These are phyloP conservation scores for Nebria brevicollis DNA, from an alignment of 2,888 invertebrate genomes.

Conservation along the genomic window DNA sequence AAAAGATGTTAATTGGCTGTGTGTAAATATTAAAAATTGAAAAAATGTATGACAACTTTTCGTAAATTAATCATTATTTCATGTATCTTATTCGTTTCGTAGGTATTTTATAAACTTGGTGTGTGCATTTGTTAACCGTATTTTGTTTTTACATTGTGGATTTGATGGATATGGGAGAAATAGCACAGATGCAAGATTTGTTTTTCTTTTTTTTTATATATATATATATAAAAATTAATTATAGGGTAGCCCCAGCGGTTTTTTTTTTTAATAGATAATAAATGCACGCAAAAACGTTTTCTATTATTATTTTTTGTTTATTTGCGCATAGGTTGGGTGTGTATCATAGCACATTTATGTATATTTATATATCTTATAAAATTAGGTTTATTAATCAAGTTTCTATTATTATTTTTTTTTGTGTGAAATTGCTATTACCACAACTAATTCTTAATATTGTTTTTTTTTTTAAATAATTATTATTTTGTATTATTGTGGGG, in stretches of 20 bases:
- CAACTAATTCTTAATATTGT: slow-evolving; percentile 8
- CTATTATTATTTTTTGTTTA: not conserved
- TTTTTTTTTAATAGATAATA: slow-evolving; percentile 25
- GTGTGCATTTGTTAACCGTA: not conserved
- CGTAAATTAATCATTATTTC: not conserved
- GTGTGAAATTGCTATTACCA: slow-evolving; percentile 32
- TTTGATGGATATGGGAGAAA: slow-evolving; percentile 38
- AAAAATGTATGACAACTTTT: slow-evolving; percentile 21
- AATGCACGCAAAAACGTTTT: slow-evolving; percentile 19
- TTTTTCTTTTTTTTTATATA: slow-evolving; percentile 33
- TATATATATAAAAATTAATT: slow-evolving; percentile 16
- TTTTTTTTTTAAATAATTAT: slow-evolving; percentile 12
- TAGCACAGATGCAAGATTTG: slow-evolving; percentile 44
- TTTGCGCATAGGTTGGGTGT: slow-evolving; percentile 16
- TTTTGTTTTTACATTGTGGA: not conserved
- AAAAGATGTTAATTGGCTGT: slow-evolving; percentile 34
- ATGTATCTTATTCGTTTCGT: no score
- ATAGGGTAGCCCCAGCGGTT: slow-evolving; percentile 32
- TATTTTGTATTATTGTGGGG: slow-evolving; percentile 5
- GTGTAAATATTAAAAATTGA: slow-evolving; percentile 40
- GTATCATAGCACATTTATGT: slow-evolving; percentile 54
- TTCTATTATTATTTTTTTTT: slow-evolving; percentile 46
- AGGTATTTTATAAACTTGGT: slow-evolving; percentile 7
- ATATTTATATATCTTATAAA: slow-evolving; percentile 50
- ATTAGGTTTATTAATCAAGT: slow-evolving; percentile 41